These are phyloP conservation scores for Otus sunia DNA, from an alignment of 2,113 vertebrate genomes.

Conservation along the genomic window DNA sequence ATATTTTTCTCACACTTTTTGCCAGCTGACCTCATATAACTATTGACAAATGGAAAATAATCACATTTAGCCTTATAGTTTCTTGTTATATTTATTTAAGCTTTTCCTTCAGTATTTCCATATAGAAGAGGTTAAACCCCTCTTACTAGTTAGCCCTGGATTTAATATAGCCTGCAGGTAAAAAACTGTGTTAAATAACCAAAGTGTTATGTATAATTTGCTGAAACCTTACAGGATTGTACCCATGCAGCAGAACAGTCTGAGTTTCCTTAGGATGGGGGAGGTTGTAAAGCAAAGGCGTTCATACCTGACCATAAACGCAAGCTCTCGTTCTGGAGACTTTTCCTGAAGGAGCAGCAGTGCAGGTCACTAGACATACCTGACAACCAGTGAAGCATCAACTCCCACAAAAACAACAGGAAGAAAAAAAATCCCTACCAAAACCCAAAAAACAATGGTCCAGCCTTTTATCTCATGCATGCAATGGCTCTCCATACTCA, in stretches of 20 bases:
- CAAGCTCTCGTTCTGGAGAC: neutral
- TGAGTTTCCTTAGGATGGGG: neutral
- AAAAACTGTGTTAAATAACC: constrained; percentile 33
- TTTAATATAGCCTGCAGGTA: constrained; percentile 36
- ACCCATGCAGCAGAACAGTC: neutral
- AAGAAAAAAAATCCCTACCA: neutral
- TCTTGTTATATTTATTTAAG: constrained; percentile 51
- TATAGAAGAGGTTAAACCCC: constrained; percentile 40
- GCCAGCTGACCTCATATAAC: constrained; percentile 54
- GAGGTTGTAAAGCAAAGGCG: neutral
- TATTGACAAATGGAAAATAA: constrained; percentile 57
- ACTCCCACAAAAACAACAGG: constrained; percentile 8
- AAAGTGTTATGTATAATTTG: constrained; percentile 9
- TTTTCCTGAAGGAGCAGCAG: neutral
- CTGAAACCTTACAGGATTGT: neutral
- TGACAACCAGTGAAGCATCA: constrained; percentile 37
- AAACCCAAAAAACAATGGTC: neutral
- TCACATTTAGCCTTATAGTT: constrained; percentile 48
- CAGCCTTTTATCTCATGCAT: neutral
- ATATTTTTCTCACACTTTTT: constrained; percentile 50
- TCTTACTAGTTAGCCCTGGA: constrained; percentile 46
- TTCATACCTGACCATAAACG: neutral
- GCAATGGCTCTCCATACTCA: neutral
- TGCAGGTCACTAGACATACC: constrained; percentile 8
- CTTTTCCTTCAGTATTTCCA: constrained; percentile 1